Base-by-base conservation (phyloP, 1,140 invertebrate species). In the Aphaenogaster ashmeadi region DNA sequence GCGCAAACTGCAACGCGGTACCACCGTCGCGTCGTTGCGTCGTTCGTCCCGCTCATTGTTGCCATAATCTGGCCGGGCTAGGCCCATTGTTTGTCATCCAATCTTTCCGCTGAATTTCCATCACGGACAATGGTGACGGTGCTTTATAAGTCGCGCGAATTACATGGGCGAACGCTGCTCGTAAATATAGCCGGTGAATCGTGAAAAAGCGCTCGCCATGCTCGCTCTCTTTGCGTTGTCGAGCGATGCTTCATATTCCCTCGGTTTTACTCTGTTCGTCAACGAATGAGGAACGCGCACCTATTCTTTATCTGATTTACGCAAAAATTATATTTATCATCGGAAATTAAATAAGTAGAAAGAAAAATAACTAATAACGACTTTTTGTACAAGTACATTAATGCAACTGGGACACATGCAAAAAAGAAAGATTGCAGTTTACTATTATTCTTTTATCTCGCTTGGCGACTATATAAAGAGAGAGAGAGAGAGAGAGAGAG, bases 71-170 rank as follows among this genome's bases (percentile, higher is more conserved):
- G 78, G 54, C 88, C 79, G 77, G 85, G 79, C 86, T 67, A 79
- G 85, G 72, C 56, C 86, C 86, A 93, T 93, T 93, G 92, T 93
- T 92, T 92, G 91, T 91, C 90, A 92, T 93, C 92, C 92, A 93
- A 92, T 91, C 87, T 92, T 90, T 87, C 87, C 89, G 87, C 86
- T 84, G 88, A 83, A 91, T 91, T 90, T 90, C 83, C 90, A 91
- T 75, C 86, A 77, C 81, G 77, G 77, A 91, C 91, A 91, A 91
- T 90, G 86, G 64, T 38, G 27, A 64, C 47, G 85, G 62, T 75
- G 89, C 85, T 89, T 85, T 87, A 89, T 91, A 89, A 91, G 90
- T 91, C 85, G 87, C 75, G 89, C 66, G 87, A 90, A 90, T 89
- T 90, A 90, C 86, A 88, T 60, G 85, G 36, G 74, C 89, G 87